These are phyloP conservation scores for Trachelus iudaicus DNA, from an alignment of 2,888 invertebrate species.

Conservation along the genomic window DNA sequence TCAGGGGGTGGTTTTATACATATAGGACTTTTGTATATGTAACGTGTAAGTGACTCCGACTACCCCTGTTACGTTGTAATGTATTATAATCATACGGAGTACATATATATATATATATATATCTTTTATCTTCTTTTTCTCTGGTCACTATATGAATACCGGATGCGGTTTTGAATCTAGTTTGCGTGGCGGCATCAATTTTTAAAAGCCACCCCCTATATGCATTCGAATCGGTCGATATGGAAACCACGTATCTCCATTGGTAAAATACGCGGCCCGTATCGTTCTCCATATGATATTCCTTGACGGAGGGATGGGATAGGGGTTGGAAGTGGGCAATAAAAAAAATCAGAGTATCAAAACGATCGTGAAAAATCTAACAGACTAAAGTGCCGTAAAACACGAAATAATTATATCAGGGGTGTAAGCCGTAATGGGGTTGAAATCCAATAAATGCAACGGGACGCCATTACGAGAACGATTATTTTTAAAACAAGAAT, in stretches of 20 bases:
- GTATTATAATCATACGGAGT: slow-evolving; percentile 42
- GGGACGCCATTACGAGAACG: slow-evolving; percentile 49
- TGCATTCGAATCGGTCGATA: slow-evolving; percentile 54
- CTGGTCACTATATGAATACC: slow-evolving; percentile 61
- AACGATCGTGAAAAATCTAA: neutral
- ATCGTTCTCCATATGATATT: neutral
- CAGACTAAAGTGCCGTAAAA: neutral
- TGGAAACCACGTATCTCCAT: slow-evolving; percentile 58
- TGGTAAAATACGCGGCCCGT: slow-evolving; percentile 1
- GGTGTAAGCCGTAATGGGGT: neutral
- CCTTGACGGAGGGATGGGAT: neutral
- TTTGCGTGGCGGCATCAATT: slow-evolving; percentile 62
- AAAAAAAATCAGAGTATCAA: too few species aligned
- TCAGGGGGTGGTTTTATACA: neutral
- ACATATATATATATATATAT: slow-evolving; percentile 12
- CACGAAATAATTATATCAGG: neutral
- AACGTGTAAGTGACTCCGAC: neutral
- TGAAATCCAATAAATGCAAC: slow-evolving; percentile 44
- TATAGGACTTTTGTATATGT: neutral
- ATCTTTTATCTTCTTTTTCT: slow-evolving; percentile 32
- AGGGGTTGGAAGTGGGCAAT: too few species aligned
- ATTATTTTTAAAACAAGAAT: slow-evolving; percentile 61
- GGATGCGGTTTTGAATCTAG: slow-evolving; percentile 63
- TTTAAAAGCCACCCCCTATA: slow-evolving; percentile 55
- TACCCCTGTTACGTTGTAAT: slow-evolving; percentile 10